Percentiles rank a stretch among this genome's conserved stretches.
Evolutionary conservation across 2,113 vertebrate genomes (phyloP).

Genomic region (Cebus imitator): DNA sequence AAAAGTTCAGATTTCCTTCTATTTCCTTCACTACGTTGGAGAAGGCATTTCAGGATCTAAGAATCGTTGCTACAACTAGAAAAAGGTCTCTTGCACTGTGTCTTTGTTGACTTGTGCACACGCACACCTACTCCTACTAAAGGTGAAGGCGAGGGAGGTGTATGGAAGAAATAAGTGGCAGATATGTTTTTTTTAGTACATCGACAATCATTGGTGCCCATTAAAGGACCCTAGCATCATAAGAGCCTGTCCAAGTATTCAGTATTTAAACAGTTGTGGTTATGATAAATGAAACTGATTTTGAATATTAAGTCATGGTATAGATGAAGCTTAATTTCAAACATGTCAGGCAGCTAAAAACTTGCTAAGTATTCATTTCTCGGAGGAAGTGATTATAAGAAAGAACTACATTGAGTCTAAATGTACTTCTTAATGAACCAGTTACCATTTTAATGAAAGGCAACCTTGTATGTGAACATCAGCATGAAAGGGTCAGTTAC

Average conservation of each 20-base stretch:
- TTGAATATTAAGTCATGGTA: conserved; percentile 2
- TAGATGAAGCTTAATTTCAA: neutral
- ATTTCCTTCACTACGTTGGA: neutral
- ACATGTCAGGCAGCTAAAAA: neutral
- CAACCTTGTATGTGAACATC: neutral
- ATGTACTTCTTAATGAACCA: neutral
- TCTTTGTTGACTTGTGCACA: neutral
- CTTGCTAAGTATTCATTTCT: neutral
- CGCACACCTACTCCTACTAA: neutral
- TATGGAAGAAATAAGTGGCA: neutral
- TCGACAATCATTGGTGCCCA: neutral
- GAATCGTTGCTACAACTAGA: conserved; percentile 14
- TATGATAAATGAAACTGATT: neutral
- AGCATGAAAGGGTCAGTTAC: neutral
- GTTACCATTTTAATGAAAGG: conserved; percentile 15
- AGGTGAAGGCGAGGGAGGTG: neutral
- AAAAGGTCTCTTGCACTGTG: neutral
- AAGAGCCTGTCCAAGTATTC: neutral
- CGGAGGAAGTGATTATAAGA: conserved; percentile 14
- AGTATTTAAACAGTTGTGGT: neutral
- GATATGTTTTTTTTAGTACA: neutral
- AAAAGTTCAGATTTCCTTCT: neutral
- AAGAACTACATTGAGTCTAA: neutral
- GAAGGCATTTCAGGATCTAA: neutral
- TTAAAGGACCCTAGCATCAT: neutral